Evolutionary conservation across 2,113 vertebrate genomes (phyloP).

Genomic region (Xerus inauris): DNA sequence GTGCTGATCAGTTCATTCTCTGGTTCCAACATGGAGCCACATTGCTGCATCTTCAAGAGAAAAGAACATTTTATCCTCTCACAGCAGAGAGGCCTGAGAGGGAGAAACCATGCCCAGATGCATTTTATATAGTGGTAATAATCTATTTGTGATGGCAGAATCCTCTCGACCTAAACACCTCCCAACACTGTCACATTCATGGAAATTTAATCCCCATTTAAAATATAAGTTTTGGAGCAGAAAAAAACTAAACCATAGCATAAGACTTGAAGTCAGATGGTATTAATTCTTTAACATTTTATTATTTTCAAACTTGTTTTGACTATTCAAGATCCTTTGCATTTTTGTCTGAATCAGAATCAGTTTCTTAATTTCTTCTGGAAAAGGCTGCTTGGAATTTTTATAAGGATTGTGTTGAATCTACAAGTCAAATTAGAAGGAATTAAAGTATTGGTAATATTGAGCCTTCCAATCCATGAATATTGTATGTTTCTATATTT

Average conservation of each 20-base stretch:
- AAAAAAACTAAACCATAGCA: neutral
- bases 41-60: neutral
- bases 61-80: too few relatives aligned
- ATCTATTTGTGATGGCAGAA: neutral
- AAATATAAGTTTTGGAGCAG: neutral
- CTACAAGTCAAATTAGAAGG: neutral
- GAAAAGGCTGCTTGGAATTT: neutral
- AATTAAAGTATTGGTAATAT: neutral
- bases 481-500: neutral
- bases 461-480: neutral
- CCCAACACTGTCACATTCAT: neutral
- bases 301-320: neutral
- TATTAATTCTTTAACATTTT: neutral
- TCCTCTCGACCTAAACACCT: neutral
- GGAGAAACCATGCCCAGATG: neutral
- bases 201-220: neutral
- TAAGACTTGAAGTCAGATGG: neutral
- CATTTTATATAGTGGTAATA: neutral
- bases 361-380: neutral
- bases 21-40: neutral
- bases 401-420: neutral
- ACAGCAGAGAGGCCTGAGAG: neutral
- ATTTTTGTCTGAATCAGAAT: neutral
- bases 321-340: neutral
- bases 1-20: neutral